phyloP scores from a whole-genome alignment of 2,113 vertebrate genomes.

The cat (Felis catus) region F.catus_Fca126_mat1.0 CM031424.1:88329001-88329500 shows the following conservation, averaged over 20 bases:
- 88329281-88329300: neutral
- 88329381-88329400: neutral
- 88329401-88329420: neutral
- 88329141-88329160: neutral
- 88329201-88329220: accelerated
- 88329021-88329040: slow-evolving; percentile 88
- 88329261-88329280: neutral
- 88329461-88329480: neutral
- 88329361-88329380: neutral
- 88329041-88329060: slow-evolving; percentile 89
- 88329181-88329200: neutral
- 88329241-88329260: accelerated
- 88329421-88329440: neutral
- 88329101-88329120: slow-evolving; percentile 84
- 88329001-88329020: slow-evolving; percentile 89
- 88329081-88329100: slow-evolving; percentile 90
- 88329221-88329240: neutral
- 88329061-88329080: slow-evolving; percentile 89
- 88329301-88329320: accelerated
- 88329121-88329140: slow-evolving; percentile 89
- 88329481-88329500: neutral
- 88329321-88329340: neutral
- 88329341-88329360: neutral
- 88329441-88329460: neutral
- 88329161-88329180: neutral